Base-by-base conservation (phyloP, 2,888 invertebrate genomes). In the Cetonia aurata region DNA sequence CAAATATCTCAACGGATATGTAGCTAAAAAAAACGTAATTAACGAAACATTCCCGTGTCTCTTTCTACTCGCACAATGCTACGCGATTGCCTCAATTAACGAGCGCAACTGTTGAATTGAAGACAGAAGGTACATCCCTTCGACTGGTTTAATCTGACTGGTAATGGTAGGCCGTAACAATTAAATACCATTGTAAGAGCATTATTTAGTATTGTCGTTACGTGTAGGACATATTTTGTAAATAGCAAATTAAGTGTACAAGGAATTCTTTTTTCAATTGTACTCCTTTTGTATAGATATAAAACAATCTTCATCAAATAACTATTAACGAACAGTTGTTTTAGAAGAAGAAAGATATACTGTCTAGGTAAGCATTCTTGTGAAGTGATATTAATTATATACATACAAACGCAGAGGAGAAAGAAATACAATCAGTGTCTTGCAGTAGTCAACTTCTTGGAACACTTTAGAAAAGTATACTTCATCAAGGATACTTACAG, bases 1-100 rank as follows among this genome's bases (percentile, higher is more conserved):
- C 62, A 65, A 65, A 65, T 65, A 65, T 65, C 41, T 50, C 50
- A 50, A 13, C 6, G 48, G 15, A 37, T 50, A 50, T 50, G 62
- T 50, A 46, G 50, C 10, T 50, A 50, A 46, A 65, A n/a, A n/a
- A 65, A 50, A 37, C 19, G 50, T 37, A 65, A 65, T 65, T 65
- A 50, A 50, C 48, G 50, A 48, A 50, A 65, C 17, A 48, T 50
- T 65, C 46, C 46, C 37, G 12, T 65, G 25, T 48, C 62, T 37
- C 37, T 59, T 25, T 48, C 33, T 13, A 31, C 55, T 44, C 17
- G 19, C 42, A 57, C 44, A 44, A 15, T 15, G 17, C 42, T 44
- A 19, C 50, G 62, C 33, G 12, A 50, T 50, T 52, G 33, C 37
- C 62, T 37, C 48, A 65, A 65, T 65, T 65, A 65, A 65, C 33